Percentiles rank a stretch among this genome's conserved stretches.
These are phyloP conservation scores for Zapornia atra DNA, from an alignment of 2,113 vertebrate species.

Conservation along the genomic window DNA sequence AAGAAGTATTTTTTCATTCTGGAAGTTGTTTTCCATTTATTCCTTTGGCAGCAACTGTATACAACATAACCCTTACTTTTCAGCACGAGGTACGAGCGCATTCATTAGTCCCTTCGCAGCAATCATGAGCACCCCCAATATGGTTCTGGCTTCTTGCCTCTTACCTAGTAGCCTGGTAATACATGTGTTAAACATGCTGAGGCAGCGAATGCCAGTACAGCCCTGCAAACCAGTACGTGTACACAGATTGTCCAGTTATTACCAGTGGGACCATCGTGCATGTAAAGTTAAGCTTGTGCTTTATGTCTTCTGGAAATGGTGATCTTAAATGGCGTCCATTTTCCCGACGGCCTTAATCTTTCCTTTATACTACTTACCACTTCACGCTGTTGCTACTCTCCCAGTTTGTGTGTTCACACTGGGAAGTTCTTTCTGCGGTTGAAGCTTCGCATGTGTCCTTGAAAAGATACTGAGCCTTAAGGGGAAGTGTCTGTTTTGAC, in stretches of 20 bases:
- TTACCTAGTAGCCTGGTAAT: not conserved
- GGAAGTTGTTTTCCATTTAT: not conserved
- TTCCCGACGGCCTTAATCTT: not conserved
- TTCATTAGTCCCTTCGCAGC: not conserved
- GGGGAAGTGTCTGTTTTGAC: not conserved
- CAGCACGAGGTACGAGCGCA: not conserved
- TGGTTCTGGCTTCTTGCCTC: not conserved
- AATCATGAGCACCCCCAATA: not conserved
- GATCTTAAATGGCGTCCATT: not conserved
- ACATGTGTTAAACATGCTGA: fast-evolving
- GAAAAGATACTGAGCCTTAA: not conserved
- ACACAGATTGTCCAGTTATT: not conserved
- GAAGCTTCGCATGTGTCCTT: not conserved
- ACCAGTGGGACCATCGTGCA: not conserved
- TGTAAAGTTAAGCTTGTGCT: not conserved
- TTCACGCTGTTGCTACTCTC: not conserved
- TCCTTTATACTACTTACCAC: not conserved
- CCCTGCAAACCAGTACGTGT: not conserved
- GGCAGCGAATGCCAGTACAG: fast-evolving
- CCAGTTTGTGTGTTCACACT: not conserved
- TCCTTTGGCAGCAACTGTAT: not conserved
- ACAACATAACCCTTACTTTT: not conserved
- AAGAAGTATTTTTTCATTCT: not conserved
- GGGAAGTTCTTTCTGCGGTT: not conserved
- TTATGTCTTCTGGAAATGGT: not conserved